These are phyloP conservation scores for Huso huso DNA, from an alignment of 2,797 vertebrate genomes.

Conservation along the genomic window DNA sequence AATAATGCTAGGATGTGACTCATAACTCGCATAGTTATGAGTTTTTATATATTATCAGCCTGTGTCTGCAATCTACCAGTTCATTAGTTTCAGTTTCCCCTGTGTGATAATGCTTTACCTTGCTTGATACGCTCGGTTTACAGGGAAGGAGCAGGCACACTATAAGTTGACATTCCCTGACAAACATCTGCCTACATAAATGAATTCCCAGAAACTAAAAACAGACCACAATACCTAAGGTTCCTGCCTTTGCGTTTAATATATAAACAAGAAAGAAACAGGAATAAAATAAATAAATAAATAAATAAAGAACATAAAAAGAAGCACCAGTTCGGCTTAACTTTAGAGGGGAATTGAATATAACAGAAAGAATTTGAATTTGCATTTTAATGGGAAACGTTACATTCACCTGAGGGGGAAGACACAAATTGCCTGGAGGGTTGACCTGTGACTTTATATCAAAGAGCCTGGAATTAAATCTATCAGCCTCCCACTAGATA, in stretches of 20 bases:
- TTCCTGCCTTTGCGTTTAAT: background rate
- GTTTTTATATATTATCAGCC: background rate
- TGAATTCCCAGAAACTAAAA: background rate
- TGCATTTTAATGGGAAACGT: too few species aligned
- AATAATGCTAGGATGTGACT: too few species aligned
- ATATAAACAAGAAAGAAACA: background rate
- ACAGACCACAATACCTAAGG: background rate
- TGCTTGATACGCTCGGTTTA: background rate
- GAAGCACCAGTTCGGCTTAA: background rate
- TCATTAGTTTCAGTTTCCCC: background rate
- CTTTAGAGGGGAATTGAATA: background rate
- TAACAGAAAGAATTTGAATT: too few species aligned
- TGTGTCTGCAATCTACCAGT: background rate
- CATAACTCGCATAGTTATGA: too few species aligned
- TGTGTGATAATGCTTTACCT: background rate
- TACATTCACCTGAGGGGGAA: too few species aligned
- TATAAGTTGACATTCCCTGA: background rate
- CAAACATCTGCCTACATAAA: background rate
- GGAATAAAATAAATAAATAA: background rate
- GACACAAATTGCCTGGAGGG: background rate
- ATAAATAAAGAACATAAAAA: background rate
- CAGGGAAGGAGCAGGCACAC: background rate
- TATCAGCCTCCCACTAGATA: conserved; percentile 16
- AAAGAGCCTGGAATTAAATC: conserved; percentile 28
- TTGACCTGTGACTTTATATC: conserved; percentile 22